Base-by-base conservation (phyloP, 2,888 invertebrate genomes). In the Megamerina dolium region DNA sequence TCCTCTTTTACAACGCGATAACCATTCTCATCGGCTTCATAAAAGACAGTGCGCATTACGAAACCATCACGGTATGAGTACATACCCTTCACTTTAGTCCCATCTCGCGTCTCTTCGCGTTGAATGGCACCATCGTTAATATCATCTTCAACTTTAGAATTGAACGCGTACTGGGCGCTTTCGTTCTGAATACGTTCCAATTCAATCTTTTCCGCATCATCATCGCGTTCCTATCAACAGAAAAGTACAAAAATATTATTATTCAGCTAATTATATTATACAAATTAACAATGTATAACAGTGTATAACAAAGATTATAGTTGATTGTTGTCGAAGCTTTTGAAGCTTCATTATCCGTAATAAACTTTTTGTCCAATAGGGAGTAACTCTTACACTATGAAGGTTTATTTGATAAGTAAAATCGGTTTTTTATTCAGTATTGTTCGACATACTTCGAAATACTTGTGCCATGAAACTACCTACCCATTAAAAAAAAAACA, bases 41-140 rank as follows among this genome's bases (percentile, higher is more conserved):
- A 81, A 48, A 74, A 65, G 1, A 79, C 76, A 1, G 73, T 77
- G 17, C 77, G 73, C 54, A 66, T 69, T 52, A 73, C 75, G 54
- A 66, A 80, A 1, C 81, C 81, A 63, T 81, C 80, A 49, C 75
- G 75, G 66, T 80, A 81, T 5, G 75, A 74, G 59, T 80, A 81
- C 48, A 70, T 66, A 3, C 80, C 81, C 32, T 55, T 68, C 2
- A 77, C 61, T 40, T 63, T 64, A 5, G 54, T 43, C 3, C 66
- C 68, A 4, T 70, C 65, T 23, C 70, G 66, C 2, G 60, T 60
- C 57, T 77, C 76, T 29, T 69, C 58, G 2, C 74, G 64, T 0
- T 51, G 35, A 6, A 70, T 65, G 3, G 55, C 46, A n/a, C 68
- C 64, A 52, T 74, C 76, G 52, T 70, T 74, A 50, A 77, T 75